Evolutionary conservation across 2,888 invertebrate species (phyloP).

Genomic region (Conomelus anceps): DNA sequence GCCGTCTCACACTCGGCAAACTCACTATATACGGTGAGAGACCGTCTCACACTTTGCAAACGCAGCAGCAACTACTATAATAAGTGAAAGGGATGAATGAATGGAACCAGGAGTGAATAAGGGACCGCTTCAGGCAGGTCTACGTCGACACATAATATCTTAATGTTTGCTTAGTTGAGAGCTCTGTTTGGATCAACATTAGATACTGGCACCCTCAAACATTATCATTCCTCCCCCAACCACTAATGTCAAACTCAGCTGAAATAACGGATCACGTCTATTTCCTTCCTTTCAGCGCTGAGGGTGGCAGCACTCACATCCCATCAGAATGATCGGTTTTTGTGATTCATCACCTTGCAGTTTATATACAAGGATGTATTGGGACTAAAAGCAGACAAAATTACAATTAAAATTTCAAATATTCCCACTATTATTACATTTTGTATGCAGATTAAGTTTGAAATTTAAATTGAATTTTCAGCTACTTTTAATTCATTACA

Average conservation of each 20-base stretch:
- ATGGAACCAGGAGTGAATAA: background rate
- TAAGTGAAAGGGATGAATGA: background rate
- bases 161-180: background rate
- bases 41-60: background rate
- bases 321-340: background rate
- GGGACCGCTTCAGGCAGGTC: background rate
- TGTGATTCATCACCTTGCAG: background rate
- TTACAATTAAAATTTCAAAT: too few relatives aligned
- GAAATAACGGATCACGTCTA: background rate
- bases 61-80: too few relatives aligned
- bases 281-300: background rate
- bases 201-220: background rate
- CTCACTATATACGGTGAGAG: background rate
- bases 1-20: background rate
- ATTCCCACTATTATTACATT: too few relatives aligned
- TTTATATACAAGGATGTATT: background rate
- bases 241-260: background rate
- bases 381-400: too few relatives aligned
- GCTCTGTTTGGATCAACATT: background rate
- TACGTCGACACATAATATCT: background rate
- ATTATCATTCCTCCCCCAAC: background rate
- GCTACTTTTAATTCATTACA: too few relatives aligned
- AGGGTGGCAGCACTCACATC: too few relatives aligned
- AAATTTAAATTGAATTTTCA: too few relatives aligned
- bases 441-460: too few relatives aligned